Percentiles rank a stretch among this genome's conserved stretches.
Evolutionary conservation across 64 coral and sea anemone genomes (phyloP).

Genomic region (Pocillopora verrucosa): DNA sequence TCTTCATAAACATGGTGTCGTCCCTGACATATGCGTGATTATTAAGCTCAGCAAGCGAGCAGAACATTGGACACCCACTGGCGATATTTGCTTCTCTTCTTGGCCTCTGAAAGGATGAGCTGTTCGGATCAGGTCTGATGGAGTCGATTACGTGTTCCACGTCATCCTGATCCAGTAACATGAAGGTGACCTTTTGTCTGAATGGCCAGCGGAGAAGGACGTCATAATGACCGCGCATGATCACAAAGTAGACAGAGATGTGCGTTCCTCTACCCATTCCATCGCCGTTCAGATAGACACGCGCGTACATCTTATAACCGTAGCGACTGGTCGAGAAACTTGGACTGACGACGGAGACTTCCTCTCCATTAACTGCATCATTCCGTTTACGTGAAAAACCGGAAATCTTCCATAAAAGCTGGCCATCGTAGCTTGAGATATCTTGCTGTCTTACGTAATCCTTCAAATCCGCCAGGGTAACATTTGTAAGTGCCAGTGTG

Average conservation of each 20-base stretch:
- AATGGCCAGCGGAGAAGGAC: conserved; percentile 44
- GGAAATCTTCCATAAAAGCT: conserved; percentile 44
- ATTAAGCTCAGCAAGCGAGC: conserved; percentile 26
- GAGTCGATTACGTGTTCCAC: conserved; percentile 56
- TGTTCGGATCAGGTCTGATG: conserved; percentile 49
- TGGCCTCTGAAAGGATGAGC: conserved; percentile 47
- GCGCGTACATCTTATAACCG: conserved; percentile 63
- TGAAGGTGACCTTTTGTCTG: conserved; percentile 55
- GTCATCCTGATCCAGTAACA: conserved; percentile 56
- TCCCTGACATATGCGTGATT: conserved; percentile 50
- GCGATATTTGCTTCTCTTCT: conserved; percentile 36
- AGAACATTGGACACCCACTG: conserved; percentile 49
- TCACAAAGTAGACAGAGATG: conserved; percentile 37
- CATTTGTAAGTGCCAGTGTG: conserved; percentile 27
- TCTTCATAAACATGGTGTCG: conserved; percentile 37
- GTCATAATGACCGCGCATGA: conserved; percentile 58
- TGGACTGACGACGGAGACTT: conserved; percentile 50
- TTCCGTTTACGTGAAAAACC: conserved; percentile 23
- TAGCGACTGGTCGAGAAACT: conserved; percentile 41
- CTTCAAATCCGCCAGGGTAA: conserved; percentile 46
- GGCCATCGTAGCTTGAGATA: conserved; percentile 21
- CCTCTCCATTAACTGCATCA: conserved; percentile 32
- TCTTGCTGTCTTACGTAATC: conserved; percentile 17
- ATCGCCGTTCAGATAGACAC: conserved; percentile 44
- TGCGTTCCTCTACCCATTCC: conserved; percentile 41